These are phyloP conservation scores for Gymnarchus niloticus DNA, from an alignment of 2,113 vertebrate species.

Conservation along the genomic window DNA sequence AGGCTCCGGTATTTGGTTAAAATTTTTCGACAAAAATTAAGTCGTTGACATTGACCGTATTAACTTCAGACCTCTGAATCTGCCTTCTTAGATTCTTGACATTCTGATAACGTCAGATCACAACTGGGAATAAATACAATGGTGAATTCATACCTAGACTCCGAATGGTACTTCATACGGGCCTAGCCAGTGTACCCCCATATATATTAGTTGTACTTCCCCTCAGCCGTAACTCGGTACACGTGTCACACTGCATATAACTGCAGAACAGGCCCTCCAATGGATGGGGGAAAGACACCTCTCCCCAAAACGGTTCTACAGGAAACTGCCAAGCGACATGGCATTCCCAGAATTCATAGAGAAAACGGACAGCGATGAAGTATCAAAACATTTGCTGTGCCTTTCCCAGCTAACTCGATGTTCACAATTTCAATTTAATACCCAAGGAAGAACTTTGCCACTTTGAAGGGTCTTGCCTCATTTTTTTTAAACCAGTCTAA, in stretches of 20 bases:
- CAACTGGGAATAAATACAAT: background rate
- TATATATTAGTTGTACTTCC: background rate
- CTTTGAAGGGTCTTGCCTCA: background rate
- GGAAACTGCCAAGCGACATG: background rate
- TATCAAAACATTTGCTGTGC: background rate
- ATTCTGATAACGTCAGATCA: background rate
- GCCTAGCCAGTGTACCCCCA: background rate
- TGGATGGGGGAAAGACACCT: background rate
- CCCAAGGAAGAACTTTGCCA: background rate
- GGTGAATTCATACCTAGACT: background rate
- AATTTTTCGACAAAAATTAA: background rate
- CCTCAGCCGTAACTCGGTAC: background rate
- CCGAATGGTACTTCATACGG: background rate
- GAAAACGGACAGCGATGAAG: background rate
- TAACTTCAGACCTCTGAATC: background rate
- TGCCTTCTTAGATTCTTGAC: background rate
- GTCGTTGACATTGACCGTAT: background rate
- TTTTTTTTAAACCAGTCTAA: conserved; percentile 5
- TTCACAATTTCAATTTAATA: background rate
- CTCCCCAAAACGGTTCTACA: background rate
- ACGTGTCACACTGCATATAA: background rate
- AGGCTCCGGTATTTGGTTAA: background rate
- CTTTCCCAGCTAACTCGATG: no score
- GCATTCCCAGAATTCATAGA: background rate
- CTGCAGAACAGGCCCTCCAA: background rate